Evolutionary conservation across 2,888 invertebrate genomes (phyloP).

Genomic region (Alloscopus bannaensis): DNA sequence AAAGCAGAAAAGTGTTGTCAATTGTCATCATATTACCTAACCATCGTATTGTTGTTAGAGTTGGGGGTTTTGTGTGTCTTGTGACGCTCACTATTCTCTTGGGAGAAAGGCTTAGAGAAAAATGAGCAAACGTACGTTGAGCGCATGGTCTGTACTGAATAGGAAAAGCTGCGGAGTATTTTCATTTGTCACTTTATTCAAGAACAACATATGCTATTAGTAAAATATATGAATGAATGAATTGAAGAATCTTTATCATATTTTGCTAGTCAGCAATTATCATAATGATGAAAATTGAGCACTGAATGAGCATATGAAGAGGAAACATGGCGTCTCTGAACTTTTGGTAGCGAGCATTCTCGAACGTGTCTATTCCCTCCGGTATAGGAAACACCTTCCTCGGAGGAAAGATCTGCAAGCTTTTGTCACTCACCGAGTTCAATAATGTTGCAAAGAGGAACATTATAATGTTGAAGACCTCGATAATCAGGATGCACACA

Average conservation of each 20-base stretch:
- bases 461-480: neutral
- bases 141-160: no score
- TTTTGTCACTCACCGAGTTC: neutral
- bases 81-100: no score
- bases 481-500: neutral
- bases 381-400: conserved; percentile 15
- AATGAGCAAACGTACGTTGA: no score
- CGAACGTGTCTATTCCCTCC: conserved; percentile 22
- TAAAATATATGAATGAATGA: neutral
- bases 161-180: no score
- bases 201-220: neutral
- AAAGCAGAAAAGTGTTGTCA: no score
- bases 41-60: no score
- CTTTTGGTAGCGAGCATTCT: neutral
- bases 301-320: neutral
- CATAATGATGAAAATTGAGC: neutral
- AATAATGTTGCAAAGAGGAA: neutral
- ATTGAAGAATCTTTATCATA: neutral
- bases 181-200: neutral
- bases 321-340: neutral
- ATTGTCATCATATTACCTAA: no score
- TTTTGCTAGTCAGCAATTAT: neutral
- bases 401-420: neutral
- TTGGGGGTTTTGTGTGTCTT: no score
- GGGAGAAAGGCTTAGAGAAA: no score